phyloP scores from a whole-genome alignment of 2,113 vertebrate genomes.

The Erinaceus europaeus region DNA sequence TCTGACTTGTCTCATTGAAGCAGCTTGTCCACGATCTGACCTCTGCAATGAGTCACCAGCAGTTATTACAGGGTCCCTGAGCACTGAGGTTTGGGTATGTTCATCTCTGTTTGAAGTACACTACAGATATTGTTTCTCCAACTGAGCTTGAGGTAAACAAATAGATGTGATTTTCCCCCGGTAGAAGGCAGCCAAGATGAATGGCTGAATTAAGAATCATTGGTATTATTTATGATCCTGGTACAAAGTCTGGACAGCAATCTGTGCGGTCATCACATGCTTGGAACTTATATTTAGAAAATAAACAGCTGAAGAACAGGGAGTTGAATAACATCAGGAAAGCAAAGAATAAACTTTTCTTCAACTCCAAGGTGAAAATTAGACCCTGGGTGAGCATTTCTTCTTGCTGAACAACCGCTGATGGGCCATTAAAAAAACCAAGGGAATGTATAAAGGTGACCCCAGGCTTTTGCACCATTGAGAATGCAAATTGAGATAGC shows the following conservation, averaged over 20 bases:
- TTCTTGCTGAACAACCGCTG: not conserved
- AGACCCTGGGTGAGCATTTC: constrained; percentile 43
- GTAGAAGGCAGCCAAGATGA: constrained; percentile 60
- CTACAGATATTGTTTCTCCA: constrained; percentile 25
- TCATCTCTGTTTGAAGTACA: constrained; percentile 17
- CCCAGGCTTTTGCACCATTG: no score
- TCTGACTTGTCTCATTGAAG: fast-evolving
- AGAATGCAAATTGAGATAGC: no score
- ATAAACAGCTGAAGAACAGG: constrained; percentile 44
- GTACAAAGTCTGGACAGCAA: constrained; percentile 31
- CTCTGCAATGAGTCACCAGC: not conserved
- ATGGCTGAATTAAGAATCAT: constrained; percentile 57
- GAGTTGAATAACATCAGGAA: constrained; percentile 7
- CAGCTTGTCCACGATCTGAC: not conserved
- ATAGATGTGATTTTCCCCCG: constrained; percentile 43
- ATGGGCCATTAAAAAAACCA: not conserved
- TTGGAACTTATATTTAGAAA: constrained; percentile 60
- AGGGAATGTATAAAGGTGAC: no score
- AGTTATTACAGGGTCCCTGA: not conserved
- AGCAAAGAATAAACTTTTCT: constrained; percentile 34
- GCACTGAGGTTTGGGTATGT: not conserved
- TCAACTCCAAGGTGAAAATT: constrained; percentile 28
- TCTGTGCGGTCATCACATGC: not conserved
- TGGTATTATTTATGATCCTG: constrained; percentile 61
- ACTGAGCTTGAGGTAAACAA: constrained; percentile 49